Conservation (phyloP, 2,888 invertebrate genomes). For the Chrysodeixis includens region DNA sequence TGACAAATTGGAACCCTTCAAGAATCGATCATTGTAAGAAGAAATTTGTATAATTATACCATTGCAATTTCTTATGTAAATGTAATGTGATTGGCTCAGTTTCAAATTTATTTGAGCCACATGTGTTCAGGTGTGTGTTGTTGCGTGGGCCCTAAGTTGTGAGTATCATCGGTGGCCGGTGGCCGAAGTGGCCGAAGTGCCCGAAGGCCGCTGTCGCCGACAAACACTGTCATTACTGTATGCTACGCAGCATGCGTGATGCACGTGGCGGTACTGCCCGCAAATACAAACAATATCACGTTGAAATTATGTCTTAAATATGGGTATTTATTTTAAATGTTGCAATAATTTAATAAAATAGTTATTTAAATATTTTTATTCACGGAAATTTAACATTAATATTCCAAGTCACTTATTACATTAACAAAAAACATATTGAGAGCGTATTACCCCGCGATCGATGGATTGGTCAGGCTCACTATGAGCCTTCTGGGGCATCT, state of each 20-base stretch:
- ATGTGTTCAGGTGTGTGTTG: constrained; percentile 53
- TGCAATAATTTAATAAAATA: too few relatives aligned
- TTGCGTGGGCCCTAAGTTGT: constrained; percentile 67
- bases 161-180: constrained; percentile 63
- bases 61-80: constrained; percentile 32
- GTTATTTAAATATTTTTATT: too few relatives aligned
- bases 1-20: not conserved
- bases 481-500: not conserved
- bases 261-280: constrained; percentile 75
- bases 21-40: not conserved
- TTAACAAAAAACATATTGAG: not conserved
- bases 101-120: constrained; percentile 54
- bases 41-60: not conserved
- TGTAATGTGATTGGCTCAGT: constrained; percentile 51
- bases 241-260: constrained; percentile 78
- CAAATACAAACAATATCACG: constrained; percentile 43
- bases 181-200: too few relatives aligned
- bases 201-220: constrained; percentile 71
- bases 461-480: not conserved
- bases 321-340: too few relatives aligned
- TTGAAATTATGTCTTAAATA: too few relatives aligned
- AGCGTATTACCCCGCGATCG: not conserved
- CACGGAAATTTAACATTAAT: too few relatives aligned
- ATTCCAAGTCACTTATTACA: not conserved
- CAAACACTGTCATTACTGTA: constrained; percentile 71